Conservation (phyloP, 2,797 vertebrate genomes). For the Gymnoscopelus braueri region DNA sequence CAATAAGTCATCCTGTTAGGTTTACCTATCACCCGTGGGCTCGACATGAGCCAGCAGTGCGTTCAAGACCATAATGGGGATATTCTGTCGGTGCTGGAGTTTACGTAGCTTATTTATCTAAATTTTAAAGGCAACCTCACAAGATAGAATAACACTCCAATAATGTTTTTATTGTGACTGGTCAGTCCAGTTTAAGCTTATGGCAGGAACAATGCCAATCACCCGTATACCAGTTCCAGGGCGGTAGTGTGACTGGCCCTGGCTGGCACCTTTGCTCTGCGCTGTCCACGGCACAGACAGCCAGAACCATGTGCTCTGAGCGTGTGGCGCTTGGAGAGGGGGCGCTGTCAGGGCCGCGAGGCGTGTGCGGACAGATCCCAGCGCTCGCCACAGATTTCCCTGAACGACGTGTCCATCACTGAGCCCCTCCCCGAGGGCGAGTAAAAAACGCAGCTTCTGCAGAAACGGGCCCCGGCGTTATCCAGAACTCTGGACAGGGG, state of each 20-base stretch:
- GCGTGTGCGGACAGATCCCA: slow-evolving; percentile 40
- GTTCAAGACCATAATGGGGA: slow-evolving; percentile 44
- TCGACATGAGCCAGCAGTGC: slow-evolving; percentile 34
- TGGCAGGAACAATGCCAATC: slow-evolving; percentile 43
- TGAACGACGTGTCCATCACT: slow-evolving; percentile 68
- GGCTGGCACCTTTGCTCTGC: slow-evolving; percentile 38
- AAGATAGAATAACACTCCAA: slow-evolving; percentile 44
- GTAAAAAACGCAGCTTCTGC: slow-evolving; percentile 71
- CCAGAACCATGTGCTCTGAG: slow-evolving; percentile 55
- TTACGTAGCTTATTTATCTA: slow-evolving; percentile 32
- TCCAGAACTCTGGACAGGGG: slow-evolving; percentile 22
- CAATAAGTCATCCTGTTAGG: slow-evolving; percentile 69
- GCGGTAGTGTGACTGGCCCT: slow-evolving; percentile 43
- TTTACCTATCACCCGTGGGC: slow-evolving; percentile 53
- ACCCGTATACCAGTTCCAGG: slow-evolving; percentile 44
- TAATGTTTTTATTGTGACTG: slow-evolving; percentile 51
- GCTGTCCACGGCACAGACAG: slow-evolving; percentile 35
- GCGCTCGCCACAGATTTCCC: slow-evolving; percentile 56
- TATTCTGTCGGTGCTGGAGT: slow-evolving; percentile 46
- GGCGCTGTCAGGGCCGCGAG: slow-evolving; percentile 48
- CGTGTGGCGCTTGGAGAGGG: slow-evolving; percentile 40
- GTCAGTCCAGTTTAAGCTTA: slow-evolving; percentile 43
- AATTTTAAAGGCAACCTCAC: background rate
- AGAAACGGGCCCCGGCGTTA: slow-evolving; percentile 58
- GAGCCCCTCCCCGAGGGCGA: slow-evolving; percentile 38